Conservation (phyloP, 2,113 vertebrate genomes). For the Dryoscopus gambensis region DNA sequence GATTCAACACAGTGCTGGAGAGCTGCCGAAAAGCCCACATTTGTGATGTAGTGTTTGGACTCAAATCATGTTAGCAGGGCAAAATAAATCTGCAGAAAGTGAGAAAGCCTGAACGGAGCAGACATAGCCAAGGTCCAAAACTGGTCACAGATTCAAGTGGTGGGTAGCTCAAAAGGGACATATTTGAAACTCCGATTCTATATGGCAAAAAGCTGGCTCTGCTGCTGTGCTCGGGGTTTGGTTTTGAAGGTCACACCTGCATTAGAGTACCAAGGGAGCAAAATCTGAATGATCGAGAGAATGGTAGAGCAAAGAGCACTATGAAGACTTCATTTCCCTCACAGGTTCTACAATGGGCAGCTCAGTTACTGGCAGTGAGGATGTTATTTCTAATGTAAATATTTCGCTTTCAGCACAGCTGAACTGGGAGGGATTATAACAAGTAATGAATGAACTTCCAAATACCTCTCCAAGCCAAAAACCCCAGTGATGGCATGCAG, state of each 20-base stretch:
- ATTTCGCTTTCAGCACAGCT: slow-evolving; percentile 47
- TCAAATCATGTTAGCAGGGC: background rate
- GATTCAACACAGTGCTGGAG: slow-evolving; percentile 10
- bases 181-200: background rate
- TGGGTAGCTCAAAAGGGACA: background rate
- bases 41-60: slow-evolving; percentile 49
- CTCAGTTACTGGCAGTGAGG: slow-evolving; percentile 31
- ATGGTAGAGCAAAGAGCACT: background rate
- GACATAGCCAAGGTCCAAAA: background rate
- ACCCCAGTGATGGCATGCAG: slow-evolving; percentile 29
- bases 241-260: background rate
- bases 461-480: slow-evolving; percentile 28
- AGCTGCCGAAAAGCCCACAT: slow-evolving; percentile 13
- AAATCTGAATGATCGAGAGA: slow-evolving; percentile 4
- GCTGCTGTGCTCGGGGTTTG: background rate
- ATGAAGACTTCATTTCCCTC: slow-evolving; percentile 16
- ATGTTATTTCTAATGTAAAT: slow-evolving; percentile 51
- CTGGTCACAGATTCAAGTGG: background rate
- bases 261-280: background rate
- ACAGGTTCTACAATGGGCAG: slow-evolving; percentile 18
- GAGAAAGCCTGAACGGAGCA: background rate
- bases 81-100: slow-evolving; percentile 43
- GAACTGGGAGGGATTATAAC: slow-evolving; percentile 41
- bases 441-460: slow-evolving; percentile 59
- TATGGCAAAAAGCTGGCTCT: background rate